phyloP scores from a whole-genome alignment of 2,113 vertebrate genomes.

The Oryzias javanicus region DNA sequence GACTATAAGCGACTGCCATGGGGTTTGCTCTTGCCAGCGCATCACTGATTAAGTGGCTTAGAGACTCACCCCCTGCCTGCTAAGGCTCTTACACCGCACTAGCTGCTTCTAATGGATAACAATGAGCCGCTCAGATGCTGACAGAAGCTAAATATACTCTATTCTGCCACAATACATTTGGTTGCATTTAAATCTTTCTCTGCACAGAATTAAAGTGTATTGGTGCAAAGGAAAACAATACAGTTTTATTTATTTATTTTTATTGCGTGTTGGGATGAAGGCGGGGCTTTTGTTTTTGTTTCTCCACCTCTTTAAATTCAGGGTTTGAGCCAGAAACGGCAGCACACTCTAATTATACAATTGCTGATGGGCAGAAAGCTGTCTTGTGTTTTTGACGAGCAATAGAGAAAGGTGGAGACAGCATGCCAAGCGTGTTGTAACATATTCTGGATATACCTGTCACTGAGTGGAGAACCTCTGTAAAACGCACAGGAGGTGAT shows the following conservation, averaged over 20 bases:
- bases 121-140: slow-evolving; percentile 60
- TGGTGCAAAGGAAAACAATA: too few relatives aligned
- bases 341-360: slow-evolving; percentile 45
- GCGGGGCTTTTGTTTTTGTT: slow-evolving; percentile 1
- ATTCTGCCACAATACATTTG: slow-evolving; percentile 45
- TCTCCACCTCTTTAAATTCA: slow-evolving; percentile 6
- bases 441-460: slow-evolving; percentile 40
- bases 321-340: not conserved
- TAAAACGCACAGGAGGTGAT: slow-evolving; percentile 16
- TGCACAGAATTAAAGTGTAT: not conserved
- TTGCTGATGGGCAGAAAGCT: slow-evolving; percentile 37
- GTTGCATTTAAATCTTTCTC: slow-evolving; percentile 9
- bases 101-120: slow-evolving; percentile 58
- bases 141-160: slow-evolving; percentile 52
- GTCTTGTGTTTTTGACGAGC: slow-evolving; percentile 1
- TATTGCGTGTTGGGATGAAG: too few relatives aligned
- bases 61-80: slow-evolving; percentile 49
- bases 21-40: slow-evolving; percentile 30
- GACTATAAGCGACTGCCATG: slow-evolving; percentile 30
- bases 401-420: slow-evolving; percentile 34
- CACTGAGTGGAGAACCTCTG: slow-evolving; percentile 6
- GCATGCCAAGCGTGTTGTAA: slow-evolving; percentile 45
- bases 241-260: too few relatives aligned
- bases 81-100: slow-evolving; percentile 56
- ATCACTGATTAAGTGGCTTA: slow-evolving; percentile 57